Conservation (phyloP, 2,113 vertebrate species). For the Neogobius melanostomus region DNA sequence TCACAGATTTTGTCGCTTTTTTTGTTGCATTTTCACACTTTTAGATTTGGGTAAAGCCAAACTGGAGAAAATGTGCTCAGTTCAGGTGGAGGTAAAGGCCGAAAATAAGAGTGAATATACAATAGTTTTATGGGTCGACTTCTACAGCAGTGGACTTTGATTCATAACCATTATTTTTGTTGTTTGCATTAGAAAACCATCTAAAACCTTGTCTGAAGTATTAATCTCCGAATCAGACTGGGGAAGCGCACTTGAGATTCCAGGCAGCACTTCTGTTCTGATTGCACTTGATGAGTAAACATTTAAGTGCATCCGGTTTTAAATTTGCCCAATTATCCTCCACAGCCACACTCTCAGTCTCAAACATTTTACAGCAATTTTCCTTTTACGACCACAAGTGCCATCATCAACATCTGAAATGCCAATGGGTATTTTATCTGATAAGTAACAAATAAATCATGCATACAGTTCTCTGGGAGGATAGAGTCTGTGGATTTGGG, state of each 20-base stretch:
- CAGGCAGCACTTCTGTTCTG: neutral
- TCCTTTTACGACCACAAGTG: neutral
- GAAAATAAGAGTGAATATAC: too few relatives aligned
- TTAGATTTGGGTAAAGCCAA: too few relatives aligned
- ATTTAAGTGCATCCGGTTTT: slow-evolving; percentile 1
- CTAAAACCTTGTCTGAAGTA: neutral
- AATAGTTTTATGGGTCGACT: neutral
- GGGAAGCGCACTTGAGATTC: neutral
- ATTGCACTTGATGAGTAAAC: slow-evolving; percentile 11
- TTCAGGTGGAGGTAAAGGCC: too few relatives aligned
- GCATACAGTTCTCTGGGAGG: neutral
- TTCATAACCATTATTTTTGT: neutral
- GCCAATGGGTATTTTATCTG: neutral
- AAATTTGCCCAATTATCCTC: slow-evolving; percentile 9
- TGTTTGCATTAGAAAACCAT: neutral
- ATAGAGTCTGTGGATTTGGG: neutral
- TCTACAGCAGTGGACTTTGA: slow-evolving; percentile 7
- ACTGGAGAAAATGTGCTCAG: too few relatives aligned
- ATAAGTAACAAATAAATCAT: neutral
- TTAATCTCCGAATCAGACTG: neutral
- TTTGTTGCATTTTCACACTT: too few relatives aligned
- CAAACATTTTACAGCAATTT: slow-evolving; percentile 4
- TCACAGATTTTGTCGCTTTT: too few relatives aligned
- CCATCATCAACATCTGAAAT: neutral
- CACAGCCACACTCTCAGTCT: neutral